phyloP scores from a whole-genome alignment of 2,113 vertebrate species.

The Canis aureus region DNA sequence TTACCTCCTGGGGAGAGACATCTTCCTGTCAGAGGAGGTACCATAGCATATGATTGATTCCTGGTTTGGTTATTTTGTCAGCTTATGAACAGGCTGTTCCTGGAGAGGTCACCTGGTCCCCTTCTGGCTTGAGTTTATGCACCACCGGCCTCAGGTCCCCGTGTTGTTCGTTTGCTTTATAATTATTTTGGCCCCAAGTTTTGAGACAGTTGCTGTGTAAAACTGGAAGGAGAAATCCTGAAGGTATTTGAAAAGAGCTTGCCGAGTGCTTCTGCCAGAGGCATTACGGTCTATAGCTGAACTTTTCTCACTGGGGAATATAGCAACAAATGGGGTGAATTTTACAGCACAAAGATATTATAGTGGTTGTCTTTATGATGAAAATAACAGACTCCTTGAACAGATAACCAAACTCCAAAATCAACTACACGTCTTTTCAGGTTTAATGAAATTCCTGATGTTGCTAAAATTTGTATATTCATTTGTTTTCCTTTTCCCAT shows the following conservation, averaged over 20 bases:
- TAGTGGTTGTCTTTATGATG: background rate
- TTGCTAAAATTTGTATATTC: conserved; percentile 62
- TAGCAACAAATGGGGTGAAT: background rate
- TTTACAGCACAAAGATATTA: background rate
- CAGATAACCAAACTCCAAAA: conserved; percentile 58
- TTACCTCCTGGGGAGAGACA: background rate
- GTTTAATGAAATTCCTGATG: conserved; percentile 64
- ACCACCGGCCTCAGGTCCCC: background rate
- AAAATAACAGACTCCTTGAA: conserved; percentile 11
- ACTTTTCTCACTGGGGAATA: background rate
- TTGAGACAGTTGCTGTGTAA: background rate
- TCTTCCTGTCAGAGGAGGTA: background rate
- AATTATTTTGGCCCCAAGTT: background rate
- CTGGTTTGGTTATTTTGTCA: background rate
- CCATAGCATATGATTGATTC: background rate
- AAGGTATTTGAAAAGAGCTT: background rate
- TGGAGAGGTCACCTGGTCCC: background rate
- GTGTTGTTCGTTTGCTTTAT: background rate
- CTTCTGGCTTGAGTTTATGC: background rate
- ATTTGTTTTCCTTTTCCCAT: conserved; percentile 60
- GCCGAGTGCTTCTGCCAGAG: background rate
- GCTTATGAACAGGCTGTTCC: background rate
- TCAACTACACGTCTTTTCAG: conserved; percentile 23
- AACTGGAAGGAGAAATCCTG: background rate
- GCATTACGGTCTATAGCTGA: background rate